Evolutionary conservation across 2,888 invertebrate genomes (phyloP).

Genomic region (Spodoptera picta): DNA sequence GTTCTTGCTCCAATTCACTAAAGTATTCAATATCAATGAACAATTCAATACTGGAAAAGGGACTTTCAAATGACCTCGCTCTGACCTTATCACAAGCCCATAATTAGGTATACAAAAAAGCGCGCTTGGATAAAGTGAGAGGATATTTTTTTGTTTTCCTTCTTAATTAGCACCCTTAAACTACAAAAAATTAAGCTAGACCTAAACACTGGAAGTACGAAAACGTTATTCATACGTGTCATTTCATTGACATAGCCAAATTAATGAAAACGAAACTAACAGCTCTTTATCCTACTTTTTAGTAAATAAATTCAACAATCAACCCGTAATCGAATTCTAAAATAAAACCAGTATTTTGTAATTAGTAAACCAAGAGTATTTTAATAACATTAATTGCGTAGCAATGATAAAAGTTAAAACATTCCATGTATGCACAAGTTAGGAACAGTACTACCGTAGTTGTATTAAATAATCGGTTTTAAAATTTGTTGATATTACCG

Average conservation of each 20-base stretch:
- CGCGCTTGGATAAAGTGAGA: conserved; percentile 63
- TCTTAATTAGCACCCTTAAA: conserved; percentile 51
- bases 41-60: conserved; percentile 65
- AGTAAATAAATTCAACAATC: too few relatives aligned
- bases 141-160: conserved; percentile 57
- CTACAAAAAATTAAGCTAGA: conserved; percentile 33
- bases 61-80: conserved; percentile 75
- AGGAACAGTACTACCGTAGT: too few relatives aligned
- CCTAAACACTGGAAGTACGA: too few relatives aligned
- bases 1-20: conserved; percentile 51
- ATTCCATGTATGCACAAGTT: too few relatives aligned
- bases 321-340: not conserved
- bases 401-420: too few relatives aligned
- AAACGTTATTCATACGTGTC: too few relatives aligned
- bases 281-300: too few relatives aligned
- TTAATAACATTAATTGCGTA: not conserved
- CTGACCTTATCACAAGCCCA: conserved; percentile 70
- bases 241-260: too few relatives aligned
- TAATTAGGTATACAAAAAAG: conserved; percentile 72
- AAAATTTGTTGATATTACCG: not conserved
- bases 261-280: too few relatives aligned
- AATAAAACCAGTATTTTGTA: not conserved
- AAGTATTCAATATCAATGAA: conserved; percentile 55
- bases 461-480: not conserved
- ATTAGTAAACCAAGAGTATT: not conserved